Evolutionary conservation across 2,888 invertebrate genomes (phyloP).

Genomic region (Agonopterix alstromeriana): DNA sequence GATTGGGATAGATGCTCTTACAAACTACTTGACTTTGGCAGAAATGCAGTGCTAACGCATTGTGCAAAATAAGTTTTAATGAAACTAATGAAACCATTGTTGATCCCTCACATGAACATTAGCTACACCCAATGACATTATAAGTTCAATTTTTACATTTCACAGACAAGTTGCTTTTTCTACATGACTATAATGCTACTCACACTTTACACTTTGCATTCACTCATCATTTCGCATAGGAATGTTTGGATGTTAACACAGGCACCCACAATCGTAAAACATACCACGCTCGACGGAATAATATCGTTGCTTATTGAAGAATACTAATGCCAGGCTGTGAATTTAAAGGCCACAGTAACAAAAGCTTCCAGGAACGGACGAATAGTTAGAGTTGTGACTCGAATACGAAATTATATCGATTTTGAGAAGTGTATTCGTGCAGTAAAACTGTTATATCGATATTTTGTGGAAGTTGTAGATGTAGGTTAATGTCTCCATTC

Average conservation of each 20-base stretch:
- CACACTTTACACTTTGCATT: background rate
- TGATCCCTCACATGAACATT: no score
- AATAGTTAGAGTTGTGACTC: constrained; percentile 1
- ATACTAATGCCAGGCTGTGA: constrained; percentile 1
- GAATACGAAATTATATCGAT: constrained; percentile 6
- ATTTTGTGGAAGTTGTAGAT: no score
- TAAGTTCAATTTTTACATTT: no score
- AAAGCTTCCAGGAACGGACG: constrained; percentile 6
- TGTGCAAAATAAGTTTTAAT: no score
- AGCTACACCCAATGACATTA: no score
- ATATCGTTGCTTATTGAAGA: constrained; percentile 4
- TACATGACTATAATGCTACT: no score
- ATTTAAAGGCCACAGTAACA: constrained; percentile 1
- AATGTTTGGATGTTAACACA: background rate
- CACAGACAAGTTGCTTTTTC: no score
- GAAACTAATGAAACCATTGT: no score
- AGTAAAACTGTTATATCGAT: background rate
- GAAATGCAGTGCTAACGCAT: no score
- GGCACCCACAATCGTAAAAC: constrained; percentile 4
- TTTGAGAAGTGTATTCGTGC: constrained; percentile 7
- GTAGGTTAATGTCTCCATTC: constrained; percentile 14
- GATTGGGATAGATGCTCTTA: no score
- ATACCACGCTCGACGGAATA: constrained; percentile 8
- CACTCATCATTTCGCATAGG: background rate
- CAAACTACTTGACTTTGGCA: no score